Evolutionary conservation across 64 coral and sea anemone genomes (phyloP).

Genomic region (Hydrozoanthus tunicans): DNA sequence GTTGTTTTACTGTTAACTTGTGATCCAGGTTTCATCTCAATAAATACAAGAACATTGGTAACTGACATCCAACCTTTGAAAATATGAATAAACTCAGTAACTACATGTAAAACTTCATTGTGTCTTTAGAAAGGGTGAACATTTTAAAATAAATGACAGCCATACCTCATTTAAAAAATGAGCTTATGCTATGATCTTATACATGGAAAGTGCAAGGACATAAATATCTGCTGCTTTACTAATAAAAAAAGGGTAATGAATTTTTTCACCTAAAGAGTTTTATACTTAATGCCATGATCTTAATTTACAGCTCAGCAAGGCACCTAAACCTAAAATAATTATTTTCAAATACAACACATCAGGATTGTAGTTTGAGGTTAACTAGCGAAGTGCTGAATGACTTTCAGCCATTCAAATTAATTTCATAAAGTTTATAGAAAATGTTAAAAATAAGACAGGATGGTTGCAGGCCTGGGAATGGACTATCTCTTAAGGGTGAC

Average conservation of each 20-base stretch:
- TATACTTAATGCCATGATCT: no score
- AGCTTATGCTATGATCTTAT: no score
- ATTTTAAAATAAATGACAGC: no score
- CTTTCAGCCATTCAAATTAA: neutral
- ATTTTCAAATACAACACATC: no score
- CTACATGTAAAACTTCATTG: neutral
- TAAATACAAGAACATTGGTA: slow-evolving; percentile 6
- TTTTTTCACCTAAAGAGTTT: no score
- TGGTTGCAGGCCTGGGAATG: slow-evolving; percentile 4
- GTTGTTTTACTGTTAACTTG: slow-evolving; percentile 38
- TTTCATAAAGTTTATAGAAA: slow-evolving; percentile 7
- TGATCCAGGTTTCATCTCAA: slow-evolving; percentile 28
- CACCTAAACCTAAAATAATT: no score
- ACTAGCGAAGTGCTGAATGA: neutral
- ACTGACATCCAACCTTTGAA: slow-evolving; percentile 33
- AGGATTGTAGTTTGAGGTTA: no score
- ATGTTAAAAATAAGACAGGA: neutral
- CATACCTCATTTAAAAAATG: no score
- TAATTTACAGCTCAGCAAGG: no score
- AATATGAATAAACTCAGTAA: slow-evolving; percentile 13
- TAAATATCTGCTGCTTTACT: no score
- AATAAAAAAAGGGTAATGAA: no score
- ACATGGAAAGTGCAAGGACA: no score
- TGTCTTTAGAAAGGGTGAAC: neutral
- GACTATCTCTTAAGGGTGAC: neutral